Conservation (phyloP, 2,797 vertebrate genomes). For the Brachyrhaphis roseni region DNA sequence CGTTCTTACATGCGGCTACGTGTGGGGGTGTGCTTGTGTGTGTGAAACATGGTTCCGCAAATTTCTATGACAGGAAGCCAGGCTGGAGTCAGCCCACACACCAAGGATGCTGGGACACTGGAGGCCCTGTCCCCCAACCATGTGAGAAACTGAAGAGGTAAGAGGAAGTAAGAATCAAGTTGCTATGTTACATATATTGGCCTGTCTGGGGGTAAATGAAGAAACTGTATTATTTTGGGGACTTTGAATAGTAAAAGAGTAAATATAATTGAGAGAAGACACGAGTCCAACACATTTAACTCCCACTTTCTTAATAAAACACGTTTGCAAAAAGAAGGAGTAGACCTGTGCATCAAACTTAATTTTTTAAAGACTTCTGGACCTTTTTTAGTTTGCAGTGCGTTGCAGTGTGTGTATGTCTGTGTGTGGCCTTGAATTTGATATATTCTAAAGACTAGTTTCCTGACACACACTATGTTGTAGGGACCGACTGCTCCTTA, state of each 20-base stretch:
- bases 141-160: slow-evolving; percentile 65
- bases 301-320: slow-evolving; percentile 58
- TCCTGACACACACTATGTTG: too few relatives aligned
- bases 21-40: not conserved
- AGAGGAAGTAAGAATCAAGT: slow-evolving; percentile 52
- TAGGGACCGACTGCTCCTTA: too few relatives aligned
- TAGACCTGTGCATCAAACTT: not conserved
- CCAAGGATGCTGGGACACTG: slow-evolving; percentile 67
- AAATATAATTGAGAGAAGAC: slow-evolving; percentile 51
- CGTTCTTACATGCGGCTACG: not conserved
- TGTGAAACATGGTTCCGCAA: slow-evolving; percentile 54
- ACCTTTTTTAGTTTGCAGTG: not conserved
- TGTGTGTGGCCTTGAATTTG: not conserved
- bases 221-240: slow-evolving; percentile 16
- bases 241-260: slow-evolving; percentile 11
- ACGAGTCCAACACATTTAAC: slow-evolving; percentile 42
- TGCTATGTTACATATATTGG: slow-evolving; percentile 16
- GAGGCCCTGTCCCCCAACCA: slow-evolving; percentile 50
- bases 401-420: not conserved
- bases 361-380: not conserved
- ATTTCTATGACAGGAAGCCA: slow-evolving; percentile 79
- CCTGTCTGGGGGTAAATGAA: slow-evolving; percentile 7
- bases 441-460: too few relatives aligned
- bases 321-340: slow-evolving; percentile 23
- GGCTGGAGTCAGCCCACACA: slow-evolving; percentile 71